Base-by-base conservation (phyloP, 92 coral and sea anemone species). In the Metridium senile region DNA sequence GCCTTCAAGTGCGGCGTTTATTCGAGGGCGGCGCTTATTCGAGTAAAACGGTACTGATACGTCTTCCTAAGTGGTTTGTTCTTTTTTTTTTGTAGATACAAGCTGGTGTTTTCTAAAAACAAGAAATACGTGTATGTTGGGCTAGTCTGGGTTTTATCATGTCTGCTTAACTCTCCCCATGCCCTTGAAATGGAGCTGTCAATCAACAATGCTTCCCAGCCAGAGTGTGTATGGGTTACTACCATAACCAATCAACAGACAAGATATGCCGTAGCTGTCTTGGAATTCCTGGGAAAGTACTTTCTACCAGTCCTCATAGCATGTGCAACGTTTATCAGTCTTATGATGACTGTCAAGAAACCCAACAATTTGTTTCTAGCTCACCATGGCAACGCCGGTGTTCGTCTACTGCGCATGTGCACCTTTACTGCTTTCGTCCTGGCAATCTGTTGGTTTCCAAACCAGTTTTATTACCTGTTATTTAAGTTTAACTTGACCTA, bases 361-460 rank as follows among this genome's bases (percentile, higher is more conserved):
- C 90, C 97, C 26, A 87, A 84, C 23, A 89, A 85, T 30, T 83
- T 80, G 43, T 91, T 90, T 33, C 85, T 82, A 47, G 72, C 89
- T 39, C 91, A 82, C 70, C 82, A 81, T 45, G 97, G 97, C 28
- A 89, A 80, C 62, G 92, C 93, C 18, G 98, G 96, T 29, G 58
- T 82, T 27, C 92, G 88, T 33, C 89, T 92, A 2, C 82, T 92
- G 84, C 93, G 91, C 85, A 92, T 89, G 97, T 90, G 90, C 80
- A 90, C 92, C 28, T 76, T 86, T 68, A 82, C 96, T 11, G 95
- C 96, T 59, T 67, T 87, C 22, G 70, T 77, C 21, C 70, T 93
- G 51, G 93, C 90, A n/a, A 19, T 77, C 0, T 93, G 98, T 57
- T 93, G 98, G 98, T 74, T 86, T 57, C 96, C 98, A 63, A 90